Evolutionary conservation across 2,797 vertebrate species (phyloP).

Genomic region (Catostomus latipinnis): DNA sequence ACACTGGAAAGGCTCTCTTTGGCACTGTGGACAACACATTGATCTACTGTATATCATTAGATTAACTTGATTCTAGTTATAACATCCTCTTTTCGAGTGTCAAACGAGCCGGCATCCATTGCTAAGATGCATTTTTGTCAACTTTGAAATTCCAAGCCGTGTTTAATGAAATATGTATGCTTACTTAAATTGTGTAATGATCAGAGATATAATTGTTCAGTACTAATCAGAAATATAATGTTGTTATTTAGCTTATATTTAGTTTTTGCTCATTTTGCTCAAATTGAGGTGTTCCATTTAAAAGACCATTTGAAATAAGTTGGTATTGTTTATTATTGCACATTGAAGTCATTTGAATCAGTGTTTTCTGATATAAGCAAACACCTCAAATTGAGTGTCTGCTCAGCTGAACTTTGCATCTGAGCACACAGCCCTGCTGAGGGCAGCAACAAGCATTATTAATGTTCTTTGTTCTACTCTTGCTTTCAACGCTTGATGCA

Average conservation of each 20-base stretch:
- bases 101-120: slow-evolving; percentile 53
- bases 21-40: background rate
- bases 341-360: background rate
- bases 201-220: background rate
- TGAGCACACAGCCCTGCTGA: slow-evolving; percentile 36
- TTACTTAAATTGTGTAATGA: background rate
- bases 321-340: background rate
- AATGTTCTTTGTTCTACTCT: slow-evolving; percentile 81
- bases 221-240: too few species aligned
- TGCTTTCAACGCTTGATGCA: slow-evolving; percentile 83
- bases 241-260: slow-evolving; percentile 11
- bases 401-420: slow-evolving; percentile 63
- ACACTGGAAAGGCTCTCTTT: slow-evolving; percentile 17
- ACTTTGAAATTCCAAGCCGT: slow-evolving; percentile 61
- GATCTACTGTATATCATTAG: background rate
- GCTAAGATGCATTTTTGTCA: slow-evolving; percentile 68
- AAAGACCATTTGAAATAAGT: background rate
- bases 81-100: slow-evolving; percentile 37
- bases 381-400: slow-evolving; percentile 64
- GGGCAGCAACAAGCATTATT: slow-evolving; percentile 61
- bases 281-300: slow-evolving; percentile 38
- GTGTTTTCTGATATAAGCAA: background rate
- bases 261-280: slow-evolving; percentile 6
- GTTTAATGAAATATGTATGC: slow-evolving; percentile 12
- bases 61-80: background rate